Percentiles rank a stretch among this genome's conserved stretches.
phyloP scores from a whole-genome alignment of 64 coral and sea anemone genomes.

The Catalaphyllia jardinei region DNA sequence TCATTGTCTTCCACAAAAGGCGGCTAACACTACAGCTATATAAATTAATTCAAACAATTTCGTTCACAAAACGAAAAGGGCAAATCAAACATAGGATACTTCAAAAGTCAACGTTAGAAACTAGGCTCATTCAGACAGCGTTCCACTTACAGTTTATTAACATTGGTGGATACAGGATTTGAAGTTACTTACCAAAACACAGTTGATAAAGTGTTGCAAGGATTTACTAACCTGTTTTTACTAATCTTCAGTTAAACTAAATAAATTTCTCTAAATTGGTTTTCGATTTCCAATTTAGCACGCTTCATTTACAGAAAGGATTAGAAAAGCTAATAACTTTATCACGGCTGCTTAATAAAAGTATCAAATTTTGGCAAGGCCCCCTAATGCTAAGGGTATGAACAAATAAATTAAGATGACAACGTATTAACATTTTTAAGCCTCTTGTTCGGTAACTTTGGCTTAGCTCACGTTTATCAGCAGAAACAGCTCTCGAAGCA shows the following conservation, averaged over 20 bases:
- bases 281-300: neutral
- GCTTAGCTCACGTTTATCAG: no score
- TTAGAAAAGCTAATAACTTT: neutral
- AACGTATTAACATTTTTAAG: neutral
- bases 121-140: neutral
- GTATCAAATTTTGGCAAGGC: neutral
- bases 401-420: neutral
- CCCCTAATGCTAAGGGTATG: no score
- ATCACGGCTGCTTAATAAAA: neutral
- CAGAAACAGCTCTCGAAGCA: neutral
- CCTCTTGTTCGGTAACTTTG: neutral
- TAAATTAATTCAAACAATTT: neutral
- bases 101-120: neutral
- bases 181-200: no score
- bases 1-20: neutral
- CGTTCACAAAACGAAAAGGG: neutral
- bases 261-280: neutral
- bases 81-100: neutral
- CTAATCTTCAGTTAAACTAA: no score
- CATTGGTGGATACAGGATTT: no score
- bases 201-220: no score
- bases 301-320: neutral
- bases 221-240: no score
- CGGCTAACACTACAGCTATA: neutral
- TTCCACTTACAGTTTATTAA: no score